These are phyloP conservation scores for Semnornis frantzii DNA, from an alignment of 2,113 vertebrate species.

Conservation along the genomic window DNA sequence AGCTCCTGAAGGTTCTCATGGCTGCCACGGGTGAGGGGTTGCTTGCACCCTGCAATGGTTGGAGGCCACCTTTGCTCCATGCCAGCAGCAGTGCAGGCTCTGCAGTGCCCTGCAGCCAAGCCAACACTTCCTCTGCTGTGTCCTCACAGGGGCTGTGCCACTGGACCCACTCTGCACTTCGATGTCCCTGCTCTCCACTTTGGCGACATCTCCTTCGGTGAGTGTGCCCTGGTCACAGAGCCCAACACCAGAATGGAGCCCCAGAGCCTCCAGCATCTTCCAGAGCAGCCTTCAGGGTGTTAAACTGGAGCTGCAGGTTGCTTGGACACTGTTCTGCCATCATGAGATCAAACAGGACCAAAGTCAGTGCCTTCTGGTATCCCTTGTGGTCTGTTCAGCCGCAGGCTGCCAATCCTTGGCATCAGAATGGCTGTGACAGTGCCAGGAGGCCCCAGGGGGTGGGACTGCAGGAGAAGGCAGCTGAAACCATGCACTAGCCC, in stretches of 20 bases:
- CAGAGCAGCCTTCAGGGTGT: background rate
- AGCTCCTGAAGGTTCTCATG: background rate
- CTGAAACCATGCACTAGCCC: background rate
- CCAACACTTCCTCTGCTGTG: background rate
- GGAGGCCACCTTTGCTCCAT: no score
- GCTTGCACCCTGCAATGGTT: no score
- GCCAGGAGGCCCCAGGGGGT: background rate
- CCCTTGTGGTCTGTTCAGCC: background rate
- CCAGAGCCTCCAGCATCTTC: background rate
- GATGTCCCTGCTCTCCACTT: conserved; percentile 79
- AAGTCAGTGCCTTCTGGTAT: background rate
- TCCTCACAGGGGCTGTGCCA: conserved; percentile 82
- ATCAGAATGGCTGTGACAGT: background rate
- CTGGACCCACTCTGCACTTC: conserved; percentile 83
- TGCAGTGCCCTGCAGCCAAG: background rate
- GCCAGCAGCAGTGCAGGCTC: background rate
- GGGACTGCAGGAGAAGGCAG: background rate
- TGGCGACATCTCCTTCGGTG: conserved; percentile 87
- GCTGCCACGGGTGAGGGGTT: no score
- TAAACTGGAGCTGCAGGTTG: background rate
- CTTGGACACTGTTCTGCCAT: background rate
- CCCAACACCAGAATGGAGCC: background rate
- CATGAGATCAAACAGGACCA: background rate
- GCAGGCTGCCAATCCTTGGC: background rate
- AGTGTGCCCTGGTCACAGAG: conserved; percentile 34